A percentile compares a stretch with the other conserved stretches of the same genome.
Evolutionary conservation across 2,797 vertebrate genomes (phyloP).

Genomic region (Leptatherina wallacei): DNA sequence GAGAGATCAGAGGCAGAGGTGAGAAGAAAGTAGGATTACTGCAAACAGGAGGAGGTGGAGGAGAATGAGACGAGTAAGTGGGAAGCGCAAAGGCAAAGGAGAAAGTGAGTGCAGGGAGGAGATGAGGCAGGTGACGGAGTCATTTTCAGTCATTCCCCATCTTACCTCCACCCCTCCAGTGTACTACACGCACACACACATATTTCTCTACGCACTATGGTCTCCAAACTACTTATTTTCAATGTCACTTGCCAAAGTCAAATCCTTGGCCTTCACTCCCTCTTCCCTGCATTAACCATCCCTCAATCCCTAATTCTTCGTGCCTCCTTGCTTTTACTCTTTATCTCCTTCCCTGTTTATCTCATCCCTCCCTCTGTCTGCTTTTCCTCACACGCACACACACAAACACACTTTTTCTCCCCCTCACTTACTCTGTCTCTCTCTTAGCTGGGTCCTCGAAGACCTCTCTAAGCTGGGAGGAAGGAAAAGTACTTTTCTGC

Average conservation of each 20-base stretch:
- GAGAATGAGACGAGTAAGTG: constrained; percentile 45
- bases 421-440: constrained; percentile 25
- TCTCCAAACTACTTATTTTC: constrained; percentile 61
- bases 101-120: constrained; percentile 12
- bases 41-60: constrained; percentile 51
- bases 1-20: constrained; percentile 69
- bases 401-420: constrained; percentile 35
- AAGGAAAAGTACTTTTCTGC: constrained; percentile 85
- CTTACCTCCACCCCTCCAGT: constrained; percentile 16
- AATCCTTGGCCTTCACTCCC: constrained; percentile 60
- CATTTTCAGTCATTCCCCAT: constrained; percentile 35
- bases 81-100: constrained; percentile 25
- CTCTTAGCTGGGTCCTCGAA: constrained; percentile 74
- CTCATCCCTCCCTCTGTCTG: constrained; percentile 48
- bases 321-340: constrained; percentile 54
- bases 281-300: constrained; percentile 60
- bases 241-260: constrained; percentile 72
- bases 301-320: constrained; percentile 67
- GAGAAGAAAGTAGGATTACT: constrained; percentile 66
- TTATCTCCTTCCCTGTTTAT: constrained; percentile 65
- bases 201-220: constrained; percentile 39
- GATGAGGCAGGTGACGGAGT: constrained; percentile 41
- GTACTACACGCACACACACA: constrained; percentile 27
- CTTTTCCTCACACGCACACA: constrained; percentile 29
- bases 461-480: constrained; percentile 75